Percentiles rank a stretch among this genome's conserved stretches.
phyloP scores from a whole-genome alignment of 1,140 invertebrate genomes.

The Episyrphus balteatus region DNA sequence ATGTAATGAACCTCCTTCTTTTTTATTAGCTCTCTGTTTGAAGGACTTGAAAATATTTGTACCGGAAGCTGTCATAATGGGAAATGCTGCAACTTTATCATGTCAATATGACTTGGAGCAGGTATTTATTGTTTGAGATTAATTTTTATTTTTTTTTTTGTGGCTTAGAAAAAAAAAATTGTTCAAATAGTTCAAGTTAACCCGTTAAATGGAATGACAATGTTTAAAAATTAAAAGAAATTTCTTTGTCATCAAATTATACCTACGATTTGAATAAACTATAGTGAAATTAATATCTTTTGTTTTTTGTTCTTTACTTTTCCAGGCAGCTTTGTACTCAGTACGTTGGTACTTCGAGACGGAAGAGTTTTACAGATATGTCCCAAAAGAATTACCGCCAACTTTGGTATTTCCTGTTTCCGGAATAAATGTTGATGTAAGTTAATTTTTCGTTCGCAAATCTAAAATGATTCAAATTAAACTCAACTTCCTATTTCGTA shows the following conservation, averaged over 20 bases:
- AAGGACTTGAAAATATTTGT: conserved; percentile 60
- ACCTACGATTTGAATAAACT: background rate
- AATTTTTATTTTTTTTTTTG: background rate
- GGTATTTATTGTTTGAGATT: conserved; percentile 16
- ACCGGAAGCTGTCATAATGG: conserved; percentile 59
- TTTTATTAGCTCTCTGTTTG: conserved; percentile 39
- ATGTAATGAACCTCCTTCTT: too few relatives aligned
- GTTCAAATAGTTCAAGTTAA: too few relatives aligned
- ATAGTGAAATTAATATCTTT: background rate
- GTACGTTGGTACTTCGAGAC: conserved; percentile 74
- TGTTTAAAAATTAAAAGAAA: too few relatives aligned
- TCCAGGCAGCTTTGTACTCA: conserved; percentile 57
- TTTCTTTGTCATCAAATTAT: too few relatives aligned
- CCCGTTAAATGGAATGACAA: too few relatives aligned
- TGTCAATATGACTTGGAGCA: conserved; percentile 73
- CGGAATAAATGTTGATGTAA: conserved; percentile 65
- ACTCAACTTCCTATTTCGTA: too few relatives aligned
- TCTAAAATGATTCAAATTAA: too few relatives aligned
- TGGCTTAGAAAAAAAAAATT: too few relatives aligned
- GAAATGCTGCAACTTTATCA: conserved; percentile 56
- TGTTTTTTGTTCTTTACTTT: conserved; percentile 5
- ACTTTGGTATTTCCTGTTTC: conserved; percentile 57
- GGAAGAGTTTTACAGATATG: conserved; percentile 67
- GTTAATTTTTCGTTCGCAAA: conserved; percentile 39
- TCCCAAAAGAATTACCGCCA: conserved; percentile 55